Percentiles rank a stretch among this genome's conserved stretches.
Conservation (phyloP, 2,113 vertebrate species). For the Leucosticte australis region DNA sequence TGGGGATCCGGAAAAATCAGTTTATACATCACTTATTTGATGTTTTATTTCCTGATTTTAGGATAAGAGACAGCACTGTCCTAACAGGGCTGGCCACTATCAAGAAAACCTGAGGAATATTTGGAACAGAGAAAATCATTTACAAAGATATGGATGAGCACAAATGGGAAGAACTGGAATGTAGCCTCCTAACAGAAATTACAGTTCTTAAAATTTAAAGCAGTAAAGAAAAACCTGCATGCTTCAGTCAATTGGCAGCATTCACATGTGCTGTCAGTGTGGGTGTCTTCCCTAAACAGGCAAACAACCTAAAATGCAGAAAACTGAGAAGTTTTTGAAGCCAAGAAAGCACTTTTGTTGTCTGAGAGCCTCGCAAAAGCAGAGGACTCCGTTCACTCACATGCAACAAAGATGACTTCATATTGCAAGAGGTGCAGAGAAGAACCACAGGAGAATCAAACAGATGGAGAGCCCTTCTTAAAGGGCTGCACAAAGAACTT, state of each 20-base stretch:
- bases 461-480: not conserved
- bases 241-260: not conserved
- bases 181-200: not conserved
- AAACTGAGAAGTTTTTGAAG: not conserved
- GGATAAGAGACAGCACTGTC: not conserved
- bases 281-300: not conserved
- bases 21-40: not conserved
- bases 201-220: not conserved
- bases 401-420: not conserved
- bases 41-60: not conserved
- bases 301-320: not conserved
- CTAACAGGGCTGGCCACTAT: not conserved
- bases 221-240: not conserved
- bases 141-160: not conserved
- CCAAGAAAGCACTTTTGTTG: not conserved
- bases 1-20: not conserved
- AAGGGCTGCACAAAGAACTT: not conserved
- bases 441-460: not conserved
- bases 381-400: not conserved
- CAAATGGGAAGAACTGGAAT: not conserved
- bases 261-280: not conserved
- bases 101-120: not conserved
- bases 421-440: not conserved
- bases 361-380: not conserved
- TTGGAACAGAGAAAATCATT: not conserved